Base-by-base conservation (phyloP, 1,140 invertebrate species). In the Eupeodes corollae region DNA sequence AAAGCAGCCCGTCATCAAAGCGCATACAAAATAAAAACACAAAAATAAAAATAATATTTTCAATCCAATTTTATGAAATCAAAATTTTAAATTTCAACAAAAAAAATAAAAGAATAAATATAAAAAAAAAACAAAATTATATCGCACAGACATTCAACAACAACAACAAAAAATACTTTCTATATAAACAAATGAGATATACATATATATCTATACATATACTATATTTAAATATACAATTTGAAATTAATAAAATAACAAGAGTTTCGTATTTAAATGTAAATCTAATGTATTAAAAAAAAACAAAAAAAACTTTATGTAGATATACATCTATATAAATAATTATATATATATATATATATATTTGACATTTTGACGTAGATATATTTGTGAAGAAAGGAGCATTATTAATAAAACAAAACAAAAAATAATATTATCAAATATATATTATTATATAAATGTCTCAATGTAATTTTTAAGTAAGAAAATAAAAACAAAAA, bases 41-140 rank as follows among this genome's bases (percentile, higher is more conserved):
- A 21, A 46, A 18, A 51, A 41, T 42, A 44, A 47, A 34, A 46
- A 41, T 15, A 44, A 48, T 45, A 51, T 42, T 34, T 32, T 50
- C 41, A 50, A 41, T 39, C 43, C 39, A 16, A 42, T 44, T 50
- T 45, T 44, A 45, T 39, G 47, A 45, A 15, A 40, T 37, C 31
- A 37, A 40, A 41, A 26, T 34, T 33, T 49, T 52, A 40, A 19
- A 35, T 45, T 47, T 45, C 14, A 19, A 52, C 32, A 48, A 39
- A 45, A 18, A 50, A 42, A 41, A 45, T 48, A 41, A 41, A 15
- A 5, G 19, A 54, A 38, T 49, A 49, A 42, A 50, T 43, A 50
- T 43, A 57, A 47, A 47, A 33, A 43, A 54, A 46, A 53, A 47
- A 49, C 3, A 5, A 26, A 26, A 5, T 26, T 26, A 26, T 26